phyloP scores from a whole-genome alignment of 2,888 invertebrate species.

The Camptogramma bilineatum region DNA sequence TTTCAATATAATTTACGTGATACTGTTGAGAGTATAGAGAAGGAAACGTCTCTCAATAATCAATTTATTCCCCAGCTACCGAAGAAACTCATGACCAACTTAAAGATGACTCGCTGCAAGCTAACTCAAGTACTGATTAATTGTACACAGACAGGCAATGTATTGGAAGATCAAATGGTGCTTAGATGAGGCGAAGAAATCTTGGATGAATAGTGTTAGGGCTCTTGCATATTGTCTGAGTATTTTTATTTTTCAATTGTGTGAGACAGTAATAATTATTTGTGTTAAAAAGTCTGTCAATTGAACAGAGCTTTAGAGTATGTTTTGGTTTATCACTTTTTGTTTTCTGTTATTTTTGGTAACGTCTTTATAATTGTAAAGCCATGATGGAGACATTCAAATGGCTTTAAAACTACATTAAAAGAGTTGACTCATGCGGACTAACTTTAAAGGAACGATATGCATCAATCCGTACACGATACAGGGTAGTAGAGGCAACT shows the following conservation, averaged over 20 bases:
- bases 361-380: too few species aligned
- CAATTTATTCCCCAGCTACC: slow-evolving; percentile 16
- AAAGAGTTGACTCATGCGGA: too few species aligned
- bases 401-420: too few species aligned
- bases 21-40: not conserved
- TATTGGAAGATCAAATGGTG: slow-evolving; percentile 43
- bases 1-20: not conserved
- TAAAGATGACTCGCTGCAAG: slow-evolving; percentile 25
- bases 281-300: too few species aligned
- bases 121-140: slow-evolving; percentile 42
- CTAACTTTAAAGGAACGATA: too few species aligned
- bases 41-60: slow-evolving; percentile 26
- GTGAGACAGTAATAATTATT: too few species aligned
- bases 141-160: slow-evolving; percentile 37
- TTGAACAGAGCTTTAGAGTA: too few species aligned
- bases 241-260: not conserved
- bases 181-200: slow-evolving; percentile 59
- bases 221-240: slow-evolving; percentile 12
- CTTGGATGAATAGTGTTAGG: slow-evolving; percentile 55
- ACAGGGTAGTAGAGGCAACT: too few species aligned
- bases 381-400: too few species aligned
- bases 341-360: too few species aligned
- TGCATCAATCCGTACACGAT: too few species aligned
- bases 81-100: slow-evolving; percentile 29
- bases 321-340: too few species aligned